Evolutionary conservation across 2,888 invertebrate species (phyloP).

Genomic region (Leistus spinibarbis): DNA sequence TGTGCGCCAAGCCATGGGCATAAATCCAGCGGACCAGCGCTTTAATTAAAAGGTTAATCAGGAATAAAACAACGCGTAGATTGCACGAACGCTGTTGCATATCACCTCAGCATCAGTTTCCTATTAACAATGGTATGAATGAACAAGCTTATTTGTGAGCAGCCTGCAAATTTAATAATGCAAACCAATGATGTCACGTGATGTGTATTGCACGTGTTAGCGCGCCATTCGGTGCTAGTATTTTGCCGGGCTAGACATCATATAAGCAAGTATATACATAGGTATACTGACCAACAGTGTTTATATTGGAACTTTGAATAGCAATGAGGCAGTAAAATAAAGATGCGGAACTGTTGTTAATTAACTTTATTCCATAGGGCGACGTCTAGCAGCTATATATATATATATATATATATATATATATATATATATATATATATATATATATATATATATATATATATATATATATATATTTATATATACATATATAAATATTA

Average conservation of each 20-base stretch:
- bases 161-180: constrained; percentile 4
- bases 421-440: too few species aligned
- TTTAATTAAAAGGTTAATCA: constrained; percentile 32
- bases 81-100: constrained; percentile 9
- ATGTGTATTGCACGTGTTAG: background rate
- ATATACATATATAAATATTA: too few species aligned
- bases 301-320: too few species aligned
- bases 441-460: too few species aligned
- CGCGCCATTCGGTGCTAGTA: background rate
- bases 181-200: background rate
- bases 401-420: too few species aligned
- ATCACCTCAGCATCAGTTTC: constrained; percentile 11
- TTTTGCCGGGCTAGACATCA: background rate
- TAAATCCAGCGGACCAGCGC: constrained; percentile 12
- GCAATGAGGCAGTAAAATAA: too few species aligned
- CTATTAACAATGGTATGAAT: constrained; percentile 11
- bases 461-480: too few species aligned
- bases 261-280: background rate
- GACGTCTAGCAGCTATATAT: too few species aligned
- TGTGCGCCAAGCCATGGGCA: constrained; percentile 8
- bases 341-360: too few species aligned
- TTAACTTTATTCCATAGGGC: too few species aligned
- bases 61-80: constrained; percentile 28
- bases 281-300: constrained; percentile 9
- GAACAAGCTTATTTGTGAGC: constrained; percentile 9